Base-by-base conservation (phyloP, 2,888 invertebrate species). In the Marronus borbonicus region DNA sequence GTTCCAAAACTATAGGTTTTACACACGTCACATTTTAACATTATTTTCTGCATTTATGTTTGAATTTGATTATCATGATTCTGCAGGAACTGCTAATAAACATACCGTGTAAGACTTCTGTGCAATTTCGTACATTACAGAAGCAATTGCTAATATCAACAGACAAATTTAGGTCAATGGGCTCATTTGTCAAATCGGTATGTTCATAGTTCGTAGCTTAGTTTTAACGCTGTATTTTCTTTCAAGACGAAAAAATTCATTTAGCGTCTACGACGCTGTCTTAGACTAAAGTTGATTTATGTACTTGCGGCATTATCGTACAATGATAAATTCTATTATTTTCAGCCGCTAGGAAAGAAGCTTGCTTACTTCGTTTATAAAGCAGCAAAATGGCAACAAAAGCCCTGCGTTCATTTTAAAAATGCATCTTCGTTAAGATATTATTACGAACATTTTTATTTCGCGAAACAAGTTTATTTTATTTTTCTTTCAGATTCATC, bases 281-380 rank as follows among this genome's bases (percentile, higher is more conserved):
- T 55, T 17, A 55, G 20, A 55, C n/a, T 8, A 10, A 55, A 55
- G 55, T 55, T 55, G 55, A 55, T 55, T 55, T 55, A 55, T 55
- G 55, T 5, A 55, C 24, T 55, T 55, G 55, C 55, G 24, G 0
- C 55, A 20, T 55, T 55, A 20, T 55, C n/a, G 20, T 3, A 20
- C 8, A 20, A 20, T 55, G 20, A 17, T 44, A 55, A 55, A 20
- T 55, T 55, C 55, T 17, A 55, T 55, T 55, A 17, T 55, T 20
- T 24, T 55, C 20, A 20, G 10, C 20, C 17, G 17, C 20, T 55
- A 8, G 17, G 20, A 55, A 55, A 17, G 55, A 20, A 55, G 20
- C 55, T 55, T 20, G 7, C 7, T 17, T 17, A 20, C 55, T 55
- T 10, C 55, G 5, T 55, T 55, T 55, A 55, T 52, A 52, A 14